phyloP scores from a whole-genome alignment of 2,797 vertebrate genomes.

The Mastacembelus armatus region DNA sequence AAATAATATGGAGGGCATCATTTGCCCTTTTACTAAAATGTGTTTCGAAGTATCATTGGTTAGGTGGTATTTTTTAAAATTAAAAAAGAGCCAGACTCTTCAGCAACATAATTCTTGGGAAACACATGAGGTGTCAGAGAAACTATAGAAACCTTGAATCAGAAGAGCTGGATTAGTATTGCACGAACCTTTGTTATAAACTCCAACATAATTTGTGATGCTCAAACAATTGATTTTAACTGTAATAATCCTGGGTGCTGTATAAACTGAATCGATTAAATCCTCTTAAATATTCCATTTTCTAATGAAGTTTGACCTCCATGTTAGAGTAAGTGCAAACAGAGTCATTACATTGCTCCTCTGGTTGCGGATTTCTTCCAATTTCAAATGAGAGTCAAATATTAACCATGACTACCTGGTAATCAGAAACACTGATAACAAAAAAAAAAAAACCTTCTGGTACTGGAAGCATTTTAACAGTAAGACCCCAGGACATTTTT shows the following conservation, averaged over 20 bases:
- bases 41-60: conserved; percentile 58
- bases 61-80: conserved; percentile 34
- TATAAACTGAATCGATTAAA: conserved; percentile 55
- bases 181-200: conserved; percentile 31
- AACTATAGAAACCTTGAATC: conserved; percentile 8
- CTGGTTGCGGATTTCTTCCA: conserved; percentile 22
- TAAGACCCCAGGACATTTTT: conserved; percentile 45
- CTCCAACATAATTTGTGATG: conserved; percentile 42
- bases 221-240: conserved; percentile 53
- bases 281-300: conserved; percentile 60
- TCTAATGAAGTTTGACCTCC: conserved; percentile 47
- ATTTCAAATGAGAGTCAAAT: conserved; percentile 31
- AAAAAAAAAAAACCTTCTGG: conserved; percentile 6
- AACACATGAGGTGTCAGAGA: neutral
- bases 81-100: conserved; percentile 20
- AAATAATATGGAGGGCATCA: conserved; percentile 71
- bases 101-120: neutral
- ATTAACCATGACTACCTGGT: conserved; percentile 33
- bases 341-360: conserved; percentile 33
- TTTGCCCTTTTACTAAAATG: conserved; percentile 74
- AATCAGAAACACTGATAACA: conserved; percentile 58
- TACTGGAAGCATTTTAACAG: conserved; percentile 49
- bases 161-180: conserved; percentile 8
- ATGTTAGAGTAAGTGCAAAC: conserved; percentile 22
- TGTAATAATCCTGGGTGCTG: conserved; percentile 54